Conservation (phyloP, 2,113 vertebrate species). For the Octodon degus region DNA sequence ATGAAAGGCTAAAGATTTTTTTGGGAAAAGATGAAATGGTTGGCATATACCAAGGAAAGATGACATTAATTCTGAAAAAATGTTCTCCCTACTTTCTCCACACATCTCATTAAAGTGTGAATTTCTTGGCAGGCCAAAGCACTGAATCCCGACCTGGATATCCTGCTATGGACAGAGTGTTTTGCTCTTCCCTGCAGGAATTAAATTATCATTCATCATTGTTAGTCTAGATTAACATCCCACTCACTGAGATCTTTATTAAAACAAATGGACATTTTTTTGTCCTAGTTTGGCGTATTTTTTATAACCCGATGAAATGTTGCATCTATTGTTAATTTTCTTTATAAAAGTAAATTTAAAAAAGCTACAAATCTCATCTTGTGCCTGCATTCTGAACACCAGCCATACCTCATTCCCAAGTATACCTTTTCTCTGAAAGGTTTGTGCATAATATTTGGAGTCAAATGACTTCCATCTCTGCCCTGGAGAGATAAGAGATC, state of each 20-base stretch:
- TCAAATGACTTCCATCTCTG: slow-evolving; percentile 13
- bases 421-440: slow-evolving; percentile 25
- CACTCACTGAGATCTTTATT: slow-evolving; percentile 76
- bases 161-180: not conserved
- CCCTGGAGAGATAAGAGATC: not conserved
- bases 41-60: not conserved
- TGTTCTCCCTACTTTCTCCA: not conserved
- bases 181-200: slow-evolving; percentile 76
- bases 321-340: slow-evolving; percentile 47
- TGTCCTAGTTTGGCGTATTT: slow-evolving; percentile 73
- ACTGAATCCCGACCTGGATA: slow-evolving; percentile 64
- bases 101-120: not conserved
- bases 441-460: slow-evolving; percentile 28
- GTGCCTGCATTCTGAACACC: slow-evolving; percentile 8
- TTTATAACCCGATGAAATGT: slow-evolving; percentile 73
- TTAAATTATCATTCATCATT: slow-evolving; percentile 82
- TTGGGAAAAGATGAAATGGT: not conserved
- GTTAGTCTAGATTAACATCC: slow-evolving; percentile 77
- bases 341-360: slow-evolving; percentile 48
- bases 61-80: not conserved
- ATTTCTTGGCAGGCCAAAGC: slow-evolving; percentile 28
- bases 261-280: slow-evolving; percentile 72
- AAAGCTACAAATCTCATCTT: not conserved
- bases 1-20: slow-evolving; percentile 13
- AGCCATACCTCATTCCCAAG: slow-evolving; percentile 61